Percentiles rank a stretch among this genome's conserved stretches.
Evolutionary conservation across 92 coral and sea anemone species (phyloP).

Genomic region (Nematostella vectensis): DNA sequence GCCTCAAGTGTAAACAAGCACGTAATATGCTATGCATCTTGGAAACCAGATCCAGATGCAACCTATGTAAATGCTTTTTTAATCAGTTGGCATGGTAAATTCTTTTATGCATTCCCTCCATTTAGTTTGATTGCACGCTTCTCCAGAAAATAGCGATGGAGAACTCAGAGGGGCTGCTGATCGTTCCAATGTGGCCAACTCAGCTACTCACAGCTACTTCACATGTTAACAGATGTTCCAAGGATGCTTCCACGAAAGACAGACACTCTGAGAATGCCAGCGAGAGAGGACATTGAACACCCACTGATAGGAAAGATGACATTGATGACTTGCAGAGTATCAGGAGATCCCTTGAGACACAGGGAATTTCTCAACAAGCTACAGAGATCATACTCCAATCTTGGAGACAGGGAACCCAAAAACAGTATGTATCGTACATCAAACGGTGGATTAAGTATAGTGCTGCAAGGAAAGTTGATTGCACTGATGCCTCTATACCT

Average conservation of each 20-base stretch:
- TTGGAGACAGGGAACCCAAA: slow-evolving; percentile 31
- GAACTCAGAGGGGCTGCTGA: slow-evolving; percentile 22
- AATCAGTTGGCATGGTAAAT: slow-evolving; percentile 16
- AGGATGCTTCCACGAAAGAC: slow-evolving; percentile 4
- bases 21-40: slow-evolving; percentile 31
- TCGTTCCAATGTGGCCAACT: slow-evolving; percentile 32
- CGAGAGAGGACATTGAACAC: neutral
- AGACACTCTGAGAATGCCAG: no score
- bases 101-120: slow-evolving; percentile 30
- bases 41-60: slow-evolving; percentile 41
- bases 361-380: slow-evolving; percentile 18
- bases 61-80: slow-evolving; percentile 36
- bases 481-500: slow-evolving; percentile 15
- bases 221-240: slow-evolving; percentile 7
- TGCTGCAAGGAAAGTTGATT: slow-evolving; percentile 12
- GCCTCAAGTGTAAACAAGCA: slow-evolving; percentile 28
- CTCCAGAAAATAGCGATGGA: slow-evolving; percentile 37
- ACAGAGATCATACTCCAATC: slow-evolving; percentile 25
- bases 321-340: no score
- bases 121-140: slow-evolving; percentile 29
- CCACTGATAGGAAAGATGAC: no score
- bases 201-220: slow-evolving; percentile 27
- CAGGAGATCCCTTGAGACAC: slow-evolving; percentile 16
- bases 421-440: slow-evolving; percentile 33
- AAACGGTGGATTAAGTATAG: slow-evolving; percentile 20